These are phyloP conservation scores for Lerema accius DNA, from an alignment of 1,140 invertebrate genomes.

Conservation along the genomic window DNA sequence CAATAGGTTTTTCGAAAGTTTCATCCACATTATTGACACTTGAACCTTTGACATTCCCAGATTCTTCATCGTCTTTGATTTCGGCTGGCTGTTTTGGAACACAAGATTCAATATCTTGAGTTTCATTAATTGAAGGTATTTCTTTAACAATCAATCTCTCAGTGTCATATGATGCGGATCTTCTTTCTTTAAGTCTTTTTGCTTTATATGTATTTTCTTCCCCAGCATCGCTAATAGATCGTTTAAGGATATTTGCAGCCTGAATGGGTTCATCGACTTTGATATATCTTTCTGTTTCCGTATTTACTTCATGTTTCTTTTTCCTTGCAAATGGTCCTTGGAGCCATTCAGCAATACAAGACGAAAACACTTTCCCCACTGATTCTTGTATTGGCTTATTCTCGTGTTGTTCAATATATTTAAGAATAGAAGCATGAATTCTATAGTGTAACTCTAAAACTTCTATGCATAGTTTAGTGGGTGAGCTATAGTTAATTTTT, in stretches of 20 bases:
- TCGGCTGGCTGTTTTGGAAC: slow-evolving; percentile 27
- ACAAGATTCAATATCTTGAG: slow-evolving; percentile 22
- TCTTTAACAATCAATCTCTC: slow-evolving; percentile 59
- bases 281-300: slow-evolving; percentile 44
- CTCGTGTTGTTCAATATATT: slow-evolving; percentile 90
- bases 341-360: slow-evolving; percentile 72
- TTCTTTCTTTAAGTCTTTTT: slow-evolving; percentile 66
- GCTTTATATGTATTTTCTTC: slow-evolving; percentile 71
- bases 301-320: slow-evolving; percentile 59
- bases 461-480: slow-evolving; percentile 93
- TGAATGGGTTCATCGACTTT: slow-evolving; percentile 60
- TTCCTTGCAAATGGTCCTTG: slow-evolving; percentile 72
- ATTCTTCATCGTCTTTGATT: slow-evolving; percentile 25
- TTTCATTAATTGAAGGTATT: background rate
- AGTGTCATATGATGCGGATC: slow-evolving; percentile 74
- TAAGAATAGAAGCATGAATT: slow-evolving; percentile 93
- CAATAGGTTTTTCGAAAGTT: slow-evolving; percentile 32
- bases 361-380: slow-evolving; percentile 73
- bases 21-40: slow-evolving; percentile 28
- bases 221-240: slow-evolving; percentile 72
- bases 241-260: slow-evolving; percentile 73
- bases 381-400: slow-evolving; percentile 76
- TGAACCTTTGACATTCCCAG: slow-evolving; percentile 20
- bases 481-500: slow-evolving; percentile 93
- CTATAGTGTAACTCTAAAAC: slow-evolving; percentile 93